A percentile compares a stretch with the other conserved stretches of the same genome.
Evolutionary conservation across 1,140 invertebrate genomes (phyloP).

Genomic region (Zaprionus ornatus): DNA sequence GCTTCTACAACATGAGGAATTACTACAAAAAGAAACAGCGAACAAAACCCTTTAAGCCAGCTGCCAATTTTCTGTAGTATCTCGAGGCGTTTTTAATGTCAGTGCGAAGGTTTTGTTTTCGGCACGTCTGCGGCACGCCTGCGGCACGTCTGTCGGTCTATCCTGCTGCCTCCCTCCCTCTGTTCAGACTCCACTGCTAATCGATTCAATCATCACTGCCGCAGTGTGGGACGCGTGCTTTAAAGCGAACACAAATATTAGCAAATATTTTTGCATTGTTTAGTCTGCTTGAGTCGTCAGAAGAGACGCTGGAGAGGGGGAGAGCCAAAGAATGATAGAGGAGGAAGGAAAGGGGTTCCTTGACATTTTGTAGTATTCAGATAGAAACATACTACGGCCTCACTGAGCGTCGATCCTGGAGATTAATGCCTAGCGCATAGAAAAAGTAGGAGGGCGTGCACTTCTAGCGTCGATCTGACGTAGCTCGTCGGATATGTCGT

Average conservation of each 20-base stretch:
- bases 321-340: neutral
- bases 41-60: neutral
- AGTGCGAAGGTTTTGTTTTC: slow-evolving; percentile 42
- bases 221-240: slow-evolving; percentile 63
- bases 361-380: no score
- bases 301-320: neutral
- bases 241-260: slow-evolving; percentile 39
- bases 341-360: neutral
- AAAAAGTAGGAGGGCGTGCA: no score
- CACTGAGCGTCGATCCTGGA: no score
- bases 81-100: slow-evolving; percentile 30
- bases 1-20: neutral
- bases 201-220: neutral
- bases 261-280: slow-evolving; percentile 52
- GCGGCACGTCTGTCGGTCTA: slow-evolving; percentile 27
- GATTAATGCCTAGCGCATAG: no score
- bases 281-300: slow-evolving; percentile 46
- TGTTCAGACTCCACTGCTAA: neutral
- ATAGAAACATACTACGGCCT: no score
- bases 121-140: slow-evolving; percentile 41
- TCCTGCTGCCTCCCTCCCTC: neutral
- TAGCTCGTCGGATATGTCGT: no score
- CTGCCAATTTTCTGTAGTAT: neutral
- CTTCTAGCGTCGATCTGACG: no score
- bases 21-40: slow-evolving; percentile 1